Base-by-base conservation (phyloP, 2,113 vertebrate genomes). In the Eolophus roseicapilla region DNA sequence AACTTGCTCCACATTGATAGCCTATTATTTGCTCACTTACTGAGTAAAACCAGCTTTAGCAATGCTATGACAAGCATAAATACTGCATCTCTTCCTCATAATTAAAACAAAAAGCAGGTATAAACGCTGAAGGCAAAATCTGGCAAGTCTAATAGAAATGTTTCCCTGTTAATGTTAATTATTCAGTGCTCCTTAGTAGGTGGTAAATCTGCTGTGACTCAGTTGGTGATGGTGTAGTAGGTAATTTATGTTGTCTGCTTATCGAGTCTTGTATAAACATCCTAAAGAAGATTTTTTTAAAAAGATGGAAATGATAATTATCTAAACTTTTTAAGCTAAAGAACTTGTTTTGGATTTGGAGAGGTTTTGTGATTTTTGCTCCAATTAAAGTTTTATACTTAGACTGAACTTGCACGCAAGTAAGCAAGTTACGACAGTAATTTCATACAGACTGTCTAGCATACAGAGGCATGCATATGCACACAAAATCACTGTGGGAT, bases 381-480 rank as follows among this genome's bases (percentile, higher is more conserved):
- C 31, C 13, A 29, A 1, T 27, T 21, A 23, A 37, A 91, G 50
- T 27, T 53, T 53, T 53, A 31, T 67, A 20, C 18, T 63, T 47
- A 29, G 17, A 23, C 37, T 68, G 44, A 63, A 33, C 4, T 78
- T 89, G 52, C 60, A 67, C 0, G 3, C 21, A 49, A 70, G 12
- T 57, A 65, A 74, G 31, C 27, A 70, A 64, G 33, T 43, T 10
- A 19, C 3, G 24, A 69, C 21, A 27, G 29, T 67, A 47, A 39
- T 90, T 92, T 94, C 52, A 59, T 21, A 18, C 2, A 27, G 33
- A 15, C 28, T 46, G 5, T 35, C 11, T 35, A 46, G n/a, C 29
- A 70, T 7, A 20, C 23, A 52, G 20, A 62, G 16, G 21, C 41
- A 29, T 29, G 29, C 5, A 4, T 0, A 0, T 31, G 24, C 24